phyloP scores from a whole-genome alignment of 1,140 invertebrate species.

The Diorhabda carinulata region DNA sequence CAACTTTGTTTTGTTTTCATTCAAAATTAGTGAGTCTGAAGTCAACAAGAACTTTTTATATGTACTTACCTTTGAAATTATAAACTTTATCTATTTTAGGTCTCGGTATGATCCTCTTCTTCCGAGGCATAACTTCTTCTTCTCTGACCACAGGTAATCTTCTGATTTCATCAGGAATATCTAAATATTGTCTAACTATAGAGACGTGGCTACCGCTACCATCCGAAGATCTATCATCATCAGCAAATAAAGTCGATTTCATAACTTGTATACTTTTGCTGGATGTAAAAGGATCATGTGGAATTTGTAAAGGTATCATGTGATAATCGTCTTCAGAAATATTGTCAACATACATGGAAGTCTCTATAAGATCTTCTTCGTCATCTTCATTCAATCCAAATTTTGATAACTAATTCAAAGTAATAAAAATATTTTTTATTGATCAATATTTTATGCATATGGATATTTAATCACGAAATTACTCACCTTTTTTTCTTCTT shows the following conservation, averaged over 20 bases:
- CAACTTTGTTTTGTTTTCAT: no score
- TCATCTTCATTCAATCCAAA: constrained; percentile 25
- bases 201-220: constrained; percentile 26
- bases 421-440: no score
- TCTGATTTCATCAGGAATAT: constrained; percentile 28
- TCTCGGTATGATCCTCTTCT: constrained; percentile 23
- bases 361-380: constrained; percentile 30
- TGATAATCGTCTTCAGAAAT: constrained; percentile 28
- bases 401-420: constrained; percentile 5
- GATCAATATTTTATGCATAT: no score
- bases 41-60: neutral
- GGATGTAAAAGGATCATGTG: constrained; percentile 21
- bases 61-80: constrained; percentile 15
- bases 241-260: constrained; percentile 31
- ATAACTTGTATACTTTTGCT: constrained; percentile 30
- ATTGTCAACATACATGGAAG: constrained; percentile 32
- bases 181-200: constrained; percentile 29
- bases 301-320: constrained; percentile 21
- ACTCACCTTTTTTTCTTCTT: no score
- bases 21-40: no score
- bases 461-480: no score
- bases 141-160: constrained; percentile 20
- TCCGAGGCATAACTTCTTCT: constrained; percentile 8
- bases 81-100: constrained; percentile 31
- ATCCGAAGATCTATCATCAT: constrained; percentile 31